Conservation (phyloP, 2,888 invertebrate species). For the Iphiclides podalirius region DNA sequence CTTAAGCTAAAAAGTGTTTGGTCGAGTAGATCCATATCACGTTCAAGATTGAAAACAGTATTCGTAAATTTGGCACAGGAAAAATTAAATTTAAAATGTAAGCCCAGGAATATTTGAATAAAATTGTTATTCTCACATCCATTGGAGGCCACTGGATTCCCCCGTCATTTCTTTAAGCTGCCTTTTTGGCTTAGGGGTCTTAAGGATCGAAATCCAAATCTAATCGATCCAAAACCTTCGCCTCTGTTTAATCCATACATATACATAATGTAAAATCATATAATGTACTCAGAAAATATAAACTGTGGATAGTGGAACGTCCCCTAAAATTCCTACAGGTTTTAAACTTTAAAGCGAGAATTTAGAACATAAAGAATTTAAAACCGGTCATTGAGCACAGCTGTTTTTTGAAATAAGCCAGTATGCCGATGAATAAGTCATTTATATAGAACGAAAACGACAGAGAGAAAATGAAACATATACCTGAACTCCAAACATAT, state of each 20-base stretch:
- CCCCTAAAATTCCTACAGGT: not conserved
- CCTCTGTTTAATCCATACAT: not conserved
- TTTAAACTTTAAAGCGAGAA: not conserved
- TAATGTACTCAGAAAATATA: not conserved
- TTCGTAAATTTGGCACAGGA: too few relatives aligned
- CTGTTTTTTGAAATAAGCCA: not conserved
- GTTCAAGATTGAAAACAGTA: too few relatives aligned
- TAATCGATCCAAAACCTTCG: not conserved
- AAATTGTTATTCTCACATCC: not conserved
- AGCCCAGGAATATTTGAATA: not conserved
- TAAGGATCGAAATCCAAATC: too few relatives aligned
- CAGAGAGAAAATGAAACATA: not conserved
- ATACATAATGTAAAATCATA: not conserved
- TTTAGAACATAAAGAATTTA: not conserved
- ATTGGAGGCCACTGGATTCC: not conserved
- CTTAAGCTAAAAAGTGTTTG: not conserved
- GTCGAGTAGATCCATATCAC: too few relatives aligned
- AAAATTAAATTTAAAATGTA: too few relatives aligned
- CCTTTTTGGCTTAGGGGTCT: too few relatives aligned
- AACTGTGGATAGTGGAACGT: not conserved
- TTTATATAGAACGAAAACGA: not conserved
- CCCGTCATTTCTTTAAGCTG: not conserved
- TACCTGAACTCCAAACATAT: constrained; percentile 5
- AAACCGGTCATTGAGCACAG: not conserved
- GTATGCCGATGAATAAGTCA: constrained; percentile 2